A percentile compares a stretch with the other conserved stretches of the same genome.
Evolutionary conservation across 2,888 invertebrate species (phyloP).

Genomic region (Mythimna pallens): DNA sequence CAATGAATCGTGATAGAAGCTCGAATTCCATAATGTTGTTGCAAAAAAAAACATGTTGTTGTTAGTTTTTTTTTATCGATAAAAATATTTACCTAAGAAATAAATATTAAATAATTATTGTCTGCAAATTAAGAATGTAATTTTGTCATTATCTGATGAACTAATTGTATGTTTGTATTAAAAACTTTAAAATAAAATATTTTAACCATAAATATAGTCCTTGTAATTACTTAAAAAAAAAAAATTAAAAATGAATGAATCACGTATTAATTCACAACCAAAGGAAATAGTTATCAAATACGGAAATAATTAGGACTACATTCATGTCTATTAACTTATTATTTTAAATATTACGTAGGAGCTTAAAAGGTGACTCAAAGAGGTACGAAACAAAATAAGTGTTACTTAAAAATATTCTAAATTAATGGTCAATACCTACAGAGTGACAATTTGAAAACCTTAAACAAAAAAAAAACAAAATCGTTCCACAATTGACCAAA

Average conservation of each 20-base stretch:
- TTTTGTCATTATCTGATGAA: background rate
- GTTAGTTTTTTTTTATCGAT: background rate
- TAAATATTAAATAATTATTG: too few species aligned
- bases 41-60: slow-evolving; percentile 21
- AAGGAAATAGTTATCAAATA: slow-evolving; percentile 4
- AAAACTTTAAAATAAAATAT: too few species aligned
- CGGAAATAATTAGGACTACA: slow-evolving; percentile 12
- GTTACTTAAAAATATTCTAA: background rate
- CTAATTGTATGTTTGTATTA: too few species aligned
- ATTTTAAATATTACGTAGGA: background rate
- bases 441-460: background rate
- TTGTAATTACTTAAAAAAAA: too few species aligned
- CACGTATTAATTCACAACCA: background rate
- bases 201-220: too few species aligned
- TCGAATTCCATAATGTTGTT: slow-evolving; percentile 68
- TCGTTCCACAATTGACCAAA: too few species aligned
- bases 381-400: background rate
- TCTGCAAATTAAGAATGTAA: background rate
- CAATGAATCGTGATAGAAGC: slow-evolving; percentile 14
- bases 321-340: background rate
- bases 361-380: background rate
- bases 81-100: background rate
- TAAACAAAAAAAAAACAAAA: too few species aligned
- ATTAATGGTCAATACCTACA: background rate
- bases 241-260: background rate